Evolutionary conservation across 2,113 vertebrate species (phyloP).

Genomic region (Mungos mungo): DNA sequence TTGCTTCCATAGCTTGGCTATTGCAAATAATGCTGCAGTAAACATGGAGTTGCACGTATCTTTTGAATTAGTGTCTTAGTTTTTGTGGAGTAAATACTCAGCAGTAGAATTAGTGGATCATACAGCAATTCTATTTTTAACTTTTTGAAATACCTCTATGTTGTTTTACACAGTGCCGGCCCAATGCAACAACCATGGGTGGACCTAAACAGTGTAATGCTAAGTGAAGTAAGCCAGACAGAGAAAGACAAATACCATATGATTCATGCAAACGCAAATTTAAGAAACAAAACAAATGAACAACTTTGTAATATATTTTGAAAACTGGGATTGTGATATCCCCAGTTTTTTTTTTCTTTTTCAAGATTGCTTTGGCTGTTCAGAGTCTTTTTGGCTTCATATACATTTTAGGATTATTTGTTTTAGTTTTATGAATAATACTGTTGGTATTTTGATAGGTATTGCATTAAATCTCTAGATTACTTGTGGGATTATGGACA

Average conservation of each 20-base stretch:
- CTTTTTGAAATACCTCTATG: neutral
- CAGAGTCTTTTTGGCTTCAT: neutral
- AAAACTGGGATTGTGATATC: neutral
- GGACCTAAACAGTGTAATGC: neutral
- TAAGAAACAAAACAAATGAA: neutral
- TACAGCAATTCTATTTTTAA: neutral
- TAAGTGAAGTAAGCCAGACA: neutral
- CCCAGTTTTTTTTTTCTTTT: neutral
- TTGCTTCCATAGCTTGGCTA: neutral
- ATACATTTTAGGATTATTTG: neutral
- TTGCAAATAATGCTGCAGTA: neutral
- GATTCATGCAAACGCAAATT: neutral
- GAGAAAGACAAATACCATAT: neutral
- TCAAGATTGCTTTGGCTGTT: neutral
- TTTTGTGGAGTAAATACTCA: neutral
- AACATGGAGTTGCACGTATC: neutral
- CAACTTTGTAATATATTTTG: neutral
- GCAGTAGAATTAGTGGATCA: neutral
- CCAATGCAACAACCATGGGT: neutral
- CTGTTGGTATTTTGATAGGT: neutral
- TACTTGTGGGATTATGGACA: neutral
- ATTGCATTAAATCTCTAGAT: neutral
- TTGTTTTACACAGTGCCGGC: neutral
- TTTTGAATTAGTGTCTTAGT: neutral
- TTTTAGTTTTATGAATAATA: neutral